These are phyloP conservation scores for Mactra quadrangularis DNA, from an alignment of 1,140 invertebrate species.

Conservation along the genomic window DNA sequence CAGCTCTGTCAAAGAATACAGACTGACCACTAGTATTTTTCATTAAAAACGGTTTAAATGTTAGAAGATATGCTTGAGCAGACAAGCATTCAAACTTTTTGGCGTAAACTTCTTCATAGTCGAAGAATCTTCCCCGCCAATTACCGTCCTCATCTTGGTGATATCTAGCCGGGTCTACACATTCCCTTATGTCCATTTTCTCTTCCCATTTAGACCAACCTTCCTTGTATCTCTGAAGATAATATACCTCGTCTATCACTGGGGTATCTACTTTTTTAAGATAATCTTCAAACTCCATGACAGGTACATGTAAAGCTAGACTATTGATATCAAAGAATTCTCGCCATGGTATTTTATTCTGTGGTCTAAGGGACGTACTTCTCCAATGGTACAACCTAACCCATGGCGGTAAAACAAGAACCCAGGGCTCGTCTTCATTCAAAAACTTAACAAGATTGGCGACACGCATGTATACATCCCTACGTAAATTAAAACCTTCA, in stretches of 20 bases:
- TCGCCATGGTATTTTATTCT: conserved; percentile 89
- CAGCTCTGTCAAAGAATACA: conserved; percentile 58
- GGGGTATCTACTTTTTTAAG: conserved; percentile 84
- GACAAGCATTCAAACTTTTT: conserved; percentile 88
- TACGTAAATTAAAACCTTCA: conserved; percentile 98
- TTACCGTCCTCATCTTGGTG: conserved; percentile 70
- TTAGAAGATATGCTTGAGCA: conserved; percentile 89
- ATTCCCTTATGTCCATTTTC: conserved; percentile 88
- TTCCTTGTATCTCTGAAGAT: conserved; percentile 93
- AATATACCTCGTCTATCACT: conserved; percentile 90
- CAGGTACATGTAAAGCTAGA: conserved; percentile 91
- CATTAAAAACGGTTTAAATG: conserved; percentile 79
- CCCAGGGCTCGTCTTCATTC: conserved; percentile 84
- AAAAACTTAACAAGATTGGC: conserved; percentile 91
- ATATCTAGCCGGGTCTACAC: conserved; percentile 69
- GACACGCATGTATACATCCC: conserved; percentile 97
- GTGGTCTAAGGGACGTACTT: conserved; percentile 84
- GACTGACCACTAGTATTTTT: conserved; percentile 73
- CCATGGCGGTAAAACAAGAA: conserved; percentile 93
- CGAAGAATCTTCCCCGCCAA: conserved; percentile 87
- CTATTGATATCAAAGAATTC: conserved; percentile 94
- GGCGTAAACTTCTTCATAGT: conserved; percentile 86
- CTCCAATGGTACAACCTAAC: conserved; percentile 95
- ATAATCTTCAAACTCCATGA: conserved; percentile 94
- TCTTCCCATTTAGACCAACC: conserved; percentile 92